phyloP scores from a whole-genome alignment of 1,140 invertebrate genomes.

The Zaprionus lachaisei region DNA sequence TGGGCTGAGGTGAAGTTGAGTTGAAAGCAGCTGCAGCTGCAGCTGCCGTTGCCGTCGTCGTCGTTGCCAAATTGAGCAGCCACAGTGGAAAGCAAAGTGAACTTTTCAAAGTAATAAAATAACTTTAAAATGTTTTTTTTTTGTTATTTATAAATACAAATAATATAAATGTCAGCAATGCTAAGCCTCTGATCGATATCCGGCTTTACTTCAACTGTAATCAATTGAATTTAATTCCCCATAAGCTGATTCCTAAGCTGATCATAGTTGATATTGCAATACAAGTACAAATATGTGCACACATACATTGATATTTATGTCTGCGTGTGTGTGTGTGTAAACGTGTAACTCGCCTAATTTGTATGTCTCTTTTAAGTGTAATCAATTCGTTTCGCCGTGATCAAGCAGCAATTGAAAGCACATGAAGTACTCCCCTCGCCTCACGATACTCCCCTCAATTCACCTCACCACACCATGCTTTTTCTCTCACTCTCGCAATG shows the following conservation, averaged over 20 bases:
- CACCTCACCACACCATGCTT: constrained; percentile 2
- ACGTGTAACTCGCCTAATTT: constrained; percentile 42
- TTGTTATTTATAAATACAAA: not conserved
- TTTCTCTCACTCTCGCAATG: not conserved
- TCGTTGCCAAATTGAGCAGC: constrained; percentile 52
- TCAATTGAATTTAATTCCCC: constrained; percentile 49
- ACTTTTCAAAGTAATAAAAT: not conserved
- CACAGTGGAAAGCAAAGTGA: constrained; percentile 24
- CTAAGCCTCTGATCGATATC: constrained; percentile 27
- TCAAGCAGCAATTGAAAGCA: constrained; percentile 50
- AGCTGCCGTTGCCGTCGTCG: not conserved
- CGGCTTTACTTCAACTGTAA: constrained; percentile 36
- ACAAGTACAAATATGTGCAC: not conserved
- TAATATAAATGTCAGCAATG: not conserved
- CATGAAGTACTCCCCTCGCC: constrained; percentile 32
- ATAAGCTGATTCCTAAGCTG: constrained; percentile 45
- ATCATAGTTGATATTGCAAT: constrained; percentile 33
- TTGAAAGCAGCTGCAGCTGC: constrained; percentile 61
- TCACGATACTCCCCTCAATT: constrained; percentile 38
- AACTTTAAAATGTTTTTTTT: constrained; percentile 3
- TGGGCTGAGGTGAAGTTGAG: constrained; percentile 51
- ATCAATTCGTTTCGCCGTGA: constrained; percentile 49
- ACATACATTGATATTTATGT: not conserved
- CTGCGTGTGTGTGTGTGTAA: constrained; percentile 1
- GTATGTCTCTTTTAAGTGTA: constrained; percentile 44